Evolutionary conservation across 1,140 invertebrate species (phyloP), one percentile per base, ranked within the genome.

Genomic region (Sarcophaga peregrina): DNA sequence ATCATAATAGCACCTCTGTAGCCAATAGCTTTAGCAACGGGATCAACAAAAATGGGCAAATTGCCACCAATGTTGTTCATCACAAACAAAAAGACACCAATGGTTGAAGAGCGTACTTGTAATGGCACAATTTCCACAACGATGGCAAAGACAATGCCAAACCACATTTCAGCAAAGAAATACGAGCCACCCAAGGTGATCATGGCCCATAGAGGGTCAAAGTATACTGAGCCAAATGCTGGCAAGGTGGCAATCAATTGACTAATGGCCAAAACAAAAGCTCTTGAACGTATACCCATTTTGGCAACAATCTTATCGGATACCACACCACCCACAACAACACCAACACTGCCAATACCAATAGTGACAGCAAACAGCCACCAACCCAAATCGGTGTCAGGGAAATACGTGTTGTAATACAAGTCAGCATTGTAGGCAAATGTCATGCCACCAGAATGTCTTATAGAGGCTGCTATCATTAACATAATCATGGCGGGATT

Each of bases 1-100:
- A 97, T 96, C 90, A 95, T 95, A 25, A 97, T 92, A 17, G 96
- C 94, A 86, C 95, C 94, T 82, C 95, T 92, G 88, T 96, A 97
- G n/a, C 95, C 95, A 52, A 96, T 94, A 0, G 92, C 92, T 88
- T 95, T 94, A 25, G 95, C 94, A 0, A 96, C 94, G 0, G 96
- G 96, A 90, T 97, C 96, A 0, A 97, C 95, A 0, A 96, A 91
- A 86, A 97, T 96, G 8, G 96, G 96, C 82, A 97, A 91, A 90
- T 97, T 97, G n/a, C 96, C 96, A n/a, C 96, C 96, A 83, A 97
- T 93, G 89, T 97, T 97, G 91, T 97, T 97, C 95, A 97, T 97
- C 0, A 97, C 95, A 89, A 97, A 97, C 4, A 97, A 91, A 86
- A 97, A 97, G 3, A 97, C 93, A 0, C 96, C 96, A 5, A 97